These are phyloP conservation scores for Trachelus tabidus DNA, from an alignment of 2,888 invertebrate genomes.

Conservation along the genomic window DNA sequence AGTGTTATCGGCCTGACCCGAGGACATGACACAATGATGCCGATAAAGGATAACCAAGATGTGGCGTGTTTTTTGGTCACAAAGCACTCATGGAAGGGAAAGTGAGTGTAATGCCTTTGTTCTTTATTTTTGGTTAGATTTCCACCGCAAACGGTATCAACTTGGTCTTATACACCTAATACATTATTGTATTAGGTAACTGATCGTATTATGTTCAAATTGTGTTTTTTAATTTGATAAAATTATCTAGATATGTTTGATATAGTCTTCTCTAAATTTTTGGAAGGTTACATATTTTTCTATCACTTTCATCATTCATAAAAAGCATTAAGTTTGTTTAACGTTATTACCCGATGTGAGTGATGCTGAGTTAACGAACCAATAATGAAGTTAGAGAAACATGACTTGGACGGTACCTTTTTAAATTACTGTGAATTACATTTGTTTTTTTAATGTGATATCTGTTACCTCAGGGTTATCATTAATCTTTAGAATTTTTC, in stretches of 20 bases:
- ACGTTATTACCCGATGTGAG: no score
- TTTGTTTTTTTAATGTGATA: no score
- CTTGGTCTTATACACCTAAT: not conserved
- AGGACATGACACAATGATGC: conserved; percentile 79
- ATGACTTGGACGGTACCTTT: no score
- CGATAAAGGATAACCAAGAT: conserved; percentile 93
- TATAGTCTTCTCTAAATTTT: not conserved
- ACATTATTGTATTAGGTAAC: not conserved
- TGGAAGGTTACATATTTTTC: not conserved
- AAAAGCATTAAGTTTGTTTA: no score
- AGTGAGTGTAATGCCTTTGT: conserved; percentile 70
- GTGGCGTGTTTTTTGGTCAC: conserved; percentile 96
- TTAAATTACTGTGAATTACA: no score
- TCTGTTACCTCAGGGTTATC: no score
- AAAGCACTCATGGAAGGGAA: conserved; percentile 99
- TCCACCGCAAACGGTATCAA: not conserved
- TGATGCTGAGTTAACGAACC: not conserved
- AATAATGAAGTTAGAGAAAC: not conserved
- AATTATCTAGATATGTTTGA: not conserved
- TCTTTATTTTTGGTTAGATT: conserved; percentile 13
- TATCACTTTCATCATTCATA: not conserved
- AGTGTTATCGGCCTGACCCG: conserved; percentile 39
- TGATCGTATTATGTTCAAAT: not conserved
- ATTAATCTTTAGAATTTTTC: no score
- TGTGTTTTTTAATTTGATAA: no score